Percentiles rank a stretch among this genome's conserved stretches.
Conservation (phyloP, 2,888 invertebrate genomes). For the Noctua comes region DNA sequence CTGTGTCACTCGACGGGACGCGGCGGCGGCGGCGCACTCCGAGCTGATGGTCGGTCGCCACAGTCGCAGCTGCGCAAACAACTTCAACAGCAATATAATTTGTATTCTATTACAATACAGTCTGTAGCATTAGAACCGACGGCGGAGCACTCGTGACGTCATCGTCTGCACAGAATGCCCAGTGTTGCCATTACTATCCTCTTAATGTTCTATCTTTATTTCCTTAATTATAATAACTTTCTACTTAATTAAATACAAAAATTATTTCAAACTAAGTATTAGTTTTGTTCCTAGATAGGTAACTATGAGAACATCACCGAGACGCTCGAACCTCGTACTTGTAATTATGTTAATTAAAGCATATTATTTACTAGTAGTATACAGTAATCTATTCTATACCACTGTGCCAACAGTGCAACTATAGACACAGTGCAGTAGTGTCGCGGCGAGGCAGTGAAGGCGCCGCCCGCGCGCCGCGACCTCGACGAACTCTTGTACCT, state of each 20-base stretch:
- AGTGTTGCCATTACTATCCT: constrained; percentile 22
- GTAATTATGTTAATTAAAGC: constrained; percentile 52
- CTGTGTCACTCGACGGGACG: neutral
- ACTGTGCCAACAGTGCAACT: neutral
- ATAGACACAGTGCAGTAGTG: neutral
- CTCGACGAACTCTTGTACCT: neutral
- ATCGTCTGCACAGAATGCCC: constrained; percentile 4
- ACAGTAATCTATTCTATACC: constrained; percentile 37
- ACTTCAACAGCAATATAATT: constrained; percentile 63
- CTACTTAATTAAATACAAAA: constrained; percentile 41
- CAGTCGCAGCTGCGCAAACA: constrained; percentile 49
- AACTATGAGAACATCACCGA: constrained; percentile 17
- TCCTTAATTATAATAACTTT: constrained; percentile 25
- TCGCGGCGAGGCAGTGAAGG: neutral
- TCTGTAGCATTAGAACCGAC: constrained; percentile 32
- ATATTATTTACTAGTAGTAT: constrained; percentile 49
- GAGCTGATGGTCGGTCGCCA: constrained; percentile 8
- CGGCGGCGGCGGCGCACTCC: too few species aligned
- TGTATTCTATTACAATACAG: constrained; percentile 49
- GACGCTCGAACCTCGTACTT: neutral
- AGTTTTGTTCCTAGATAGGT: constrained; percentile 16
- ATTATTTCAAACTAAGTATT: constrained; percentile 29
- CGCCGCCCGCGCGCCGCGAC: too few species aligned
- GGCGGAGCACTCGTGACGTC: constrained; percentile 9
- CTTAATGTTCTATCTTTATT: constrained; percentile 22